These are phyloP conservation scores for Dastarcus helophoroides DNA, from an alignment of 2,888 invertebrate genomes.

Conservation along the genomic window DNA sequence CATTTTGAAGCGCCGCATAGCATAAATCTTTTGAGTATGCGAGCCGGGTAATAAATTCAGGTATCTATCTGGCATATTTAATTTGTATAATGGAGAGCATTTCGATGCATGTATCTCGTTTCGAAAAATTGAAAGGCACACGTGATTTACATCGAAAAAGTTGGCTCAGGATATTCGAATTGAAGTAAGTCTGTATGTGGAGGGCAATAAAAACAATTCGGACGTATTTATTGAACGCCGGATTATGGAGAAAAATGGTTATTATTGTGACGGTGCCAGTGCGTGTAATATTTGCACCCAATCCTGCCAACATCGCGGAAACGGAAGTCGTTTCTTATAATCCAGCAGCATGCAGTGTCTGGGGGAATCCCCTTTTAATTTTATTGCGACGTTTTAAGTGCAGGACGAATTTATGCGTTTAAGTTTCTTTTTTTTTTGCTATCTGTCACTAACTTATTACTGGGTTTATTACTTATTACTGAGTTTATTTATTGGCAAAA, in stretches of 20 bases:
- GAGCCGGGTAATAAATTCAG: too few relatives aligned
- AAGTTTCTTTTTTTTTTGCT: too few relatives aligned
- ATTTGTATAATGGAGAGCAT: constrained; percentile 1
- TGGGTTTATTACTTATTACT: too few relatives aligned
- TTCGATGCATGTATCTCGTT: background rate
- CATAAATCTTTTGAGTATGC: too few relatives aligned
- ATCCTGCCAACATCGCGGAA: constrained; percentile 18
- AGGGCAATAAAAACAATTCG: constrained; percentile 1
- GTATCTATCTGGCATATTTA: background rate
- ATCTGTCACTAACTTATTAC: too few relatives aligned
- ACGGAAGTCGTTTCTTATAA: constrained; percentile 1
- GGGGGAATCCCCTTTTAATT: too few relatives aligned
- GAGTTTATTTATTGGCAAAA: too few relatives aligned
- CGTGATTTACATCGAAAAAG: constrained; percentile 1
- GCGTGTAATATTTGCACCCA: constrained; percentile 26
- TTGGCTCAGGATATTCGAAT: background rate
- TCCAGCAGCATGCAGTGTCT: background rate
- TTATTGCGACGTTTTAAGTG: too few relatives aligned
- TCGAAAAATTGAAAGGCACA: background rate
- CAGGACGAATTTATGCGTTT: too few relatives aligned
- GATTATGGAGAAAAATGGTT: constrained; percentile 27
- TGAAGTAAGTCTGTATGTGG: too few relatives aligned
- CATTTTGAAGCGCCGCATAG: too few relatives aligned
- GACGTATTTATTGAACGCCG: constrained; percentile 22
- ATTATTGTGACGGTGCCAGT: constrained; percentile 27